Evolutionary conservation across 2,888 invertebrate genomes (phyloP).

Genomic region (Phania funesta): DNA sequence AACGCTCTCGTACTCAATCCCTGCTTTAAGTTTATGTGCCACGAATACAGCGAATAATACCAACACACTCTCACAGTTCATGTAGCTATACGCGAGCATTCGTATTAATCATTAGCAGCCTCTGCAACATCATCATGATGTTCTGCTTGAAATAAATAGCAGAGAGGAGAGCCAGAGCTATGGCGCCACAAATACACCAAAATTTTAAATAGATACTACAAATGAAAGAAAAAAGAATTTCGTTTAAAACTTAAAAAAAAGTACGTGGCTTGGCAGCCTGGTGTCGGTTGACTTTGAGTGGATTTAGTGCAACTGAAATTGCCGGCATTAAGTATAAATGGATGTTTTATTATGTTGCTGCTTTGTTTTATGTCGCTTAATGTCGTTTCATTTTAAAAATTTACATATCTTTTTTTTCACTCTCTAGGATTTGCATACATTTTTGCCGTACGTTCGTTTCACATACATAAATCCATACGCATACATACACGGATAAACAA

Average conservation of each 20-base stretch:
- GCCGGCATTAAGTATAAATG: slow-evolving; percentile 70
- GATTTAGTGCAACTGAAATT: slow-evolving; percentile 69
- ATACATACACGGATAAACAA: slow-evolving; percentile 4
- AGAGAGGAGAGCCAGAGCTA: neutral
- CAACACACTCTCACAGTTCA: neutral
- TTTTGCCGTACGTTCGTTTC: slow-evolving; percentile 45
- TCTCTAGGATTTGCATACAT: slow-evolving; percentile 62
- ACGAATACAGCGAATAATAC: slow-evolving; percentile 2
- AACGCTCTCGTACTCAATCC: slow-evolving; percentile 33
- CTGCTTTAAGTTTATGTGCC: slow-evolving; percentile 34
- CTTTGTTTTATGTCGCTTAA: slow-evolving; percentile 67
- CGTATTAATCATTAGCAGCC: slow-evolving; percentile 35
- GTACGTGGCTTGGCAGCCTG: slow-evolving; percentile 46
- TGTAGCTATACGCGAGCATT: neutral
- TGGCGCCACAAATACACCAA: slow-evolving; percentile 34
- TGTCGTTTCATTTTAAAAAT: slow-evolving; percentile 56
- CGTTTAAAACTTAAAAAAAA: neutral
- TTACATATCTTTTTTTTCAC: slow-evolving; percentile 4
- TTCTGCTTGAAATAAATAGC: neutral
- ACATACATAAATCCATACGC: slow-evolving; percentile 47
- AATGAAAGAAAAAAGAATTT: neutral
- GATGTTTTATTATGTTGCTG: slow-evolving; percentile 69
- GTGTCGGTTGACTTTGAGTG: slow-evolving; percentile 67
- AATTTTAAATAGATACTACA: slow-evolving; percentile 22
- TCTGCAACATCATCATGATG: slow-evolving; percentile 2